Evolutionary conservation across 2,113 vertebrate species (phyloP), one percentile per base, ranked within the genome.

Genomic region (Fregata magnificens): DNA sequence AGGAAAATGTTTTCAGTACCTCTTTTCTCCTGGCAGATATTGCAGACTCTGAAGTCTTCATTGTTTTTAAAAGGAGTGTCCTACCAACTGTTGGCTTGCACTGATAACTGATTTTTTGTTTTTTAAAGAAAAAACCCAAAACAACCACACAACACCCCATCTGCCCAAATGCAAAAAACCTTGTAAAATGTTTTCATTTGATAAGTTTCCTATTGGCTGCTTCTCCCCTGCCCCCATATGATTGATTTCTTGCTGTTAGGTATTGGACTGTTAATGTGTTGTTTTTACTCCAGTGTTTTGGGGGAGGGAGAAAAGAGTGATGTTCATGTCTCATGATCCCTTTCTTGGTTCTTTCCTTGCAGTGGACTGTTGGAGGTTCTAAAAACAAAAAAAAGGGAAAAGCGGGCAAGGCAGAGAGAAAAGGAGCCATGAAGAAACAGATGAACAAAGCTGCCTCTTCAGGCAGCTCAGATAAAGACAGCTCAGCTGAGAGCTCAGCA

Each of bases 301-400:
- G 10, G 34, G 36, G 38, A 59, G 47, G 47, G 25, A 62, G 52
- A 62, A 73, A 34, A 69, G 34, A 17, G 11, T 73, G 17, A 19
- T 69, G 44, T 62, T 88, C 1, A 1, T 78, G 12, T 84, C 49
- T 97, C 55, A 80, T 1, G 9, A 95, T 91, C 88, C 36, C 18
- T 95, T 85, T 94, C 52, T 87, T 90, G 53, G 1, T 78, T 90
- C 74, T 92, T 91, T 73, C 91, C 36, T 96, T 97, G 21, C 94
- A 99, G 99, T 99, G 99, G 99, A 99, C 99, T 50, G 99, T 99
- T 71, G 99, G 99, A 89, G 99, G 99, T 88, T 99, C 99, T 96
- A 99, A 99, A 99, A 99, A 98, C 95, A 99, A 99, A 97, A 99
- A 99, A 98, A 99, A 99, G 96, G 98, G 98, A 66, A 99, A 99